Conservation (phyloP, 1,140 invertebrate genomes). For the Diorhabda elongata region DNA sequence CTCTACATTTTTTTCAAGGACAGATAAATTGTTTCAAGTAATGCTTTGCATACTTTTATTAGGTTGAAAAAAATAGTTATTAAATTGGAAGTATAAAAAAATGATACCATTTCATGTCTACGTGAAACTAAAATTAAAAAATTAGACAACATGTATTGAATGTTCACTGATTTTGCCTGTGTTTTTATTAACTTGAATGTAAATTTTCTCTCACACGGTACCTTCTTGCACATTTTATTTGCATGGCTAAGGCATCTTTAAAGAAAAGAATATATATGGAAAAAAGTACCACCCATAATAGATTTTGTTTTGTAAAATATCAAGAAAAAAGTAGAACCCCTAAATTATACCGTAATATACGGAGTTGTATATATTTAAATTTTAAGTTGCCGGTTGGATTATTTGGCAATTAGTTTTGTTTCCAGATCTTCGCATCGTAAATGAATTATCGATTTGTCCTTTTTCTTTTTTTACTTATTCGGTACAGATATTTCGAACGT, state of each 20-base stretch:
- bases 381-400: no score
- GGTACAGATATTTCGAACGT: background rate
- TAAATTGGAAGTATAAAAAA: no score
- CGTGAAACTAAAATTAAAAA: background rate
- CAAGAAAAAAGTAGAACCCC: no score
- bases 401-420: background rate
- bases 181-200: constrained; percentile 40
- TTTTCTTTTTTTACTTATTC: constrained; percentile 18
- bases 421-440: constrained; percentile 8
- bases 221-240: constrained; percentile 45
- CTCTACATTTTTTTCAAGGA: no score
- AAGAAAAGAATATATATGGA: no score
- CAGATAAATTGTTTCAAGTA: no score
- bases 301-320: no score
- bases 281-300: no score
- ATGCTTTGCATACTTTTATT: no score
- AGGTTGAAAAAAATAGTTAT: no score
- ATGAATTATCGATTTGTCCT: constrained; percentile 20
- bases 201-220: constrained; percentile 45
- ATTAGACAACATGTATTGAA: constrained; percentile 12
- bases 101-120: background rate
- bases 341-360: no score
- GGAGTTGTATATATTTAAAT: no score
- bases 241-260: constrained; percentile 39
- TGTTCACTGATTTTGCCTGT: constrained; percentile 34